A percentile compares a stretch with the other conserved stretches of the same genome.
Evolutionary conservation across 2,113 vertebrate genomes (phyloP).

Genomic region (Gorsachius goisagi): DNA sequence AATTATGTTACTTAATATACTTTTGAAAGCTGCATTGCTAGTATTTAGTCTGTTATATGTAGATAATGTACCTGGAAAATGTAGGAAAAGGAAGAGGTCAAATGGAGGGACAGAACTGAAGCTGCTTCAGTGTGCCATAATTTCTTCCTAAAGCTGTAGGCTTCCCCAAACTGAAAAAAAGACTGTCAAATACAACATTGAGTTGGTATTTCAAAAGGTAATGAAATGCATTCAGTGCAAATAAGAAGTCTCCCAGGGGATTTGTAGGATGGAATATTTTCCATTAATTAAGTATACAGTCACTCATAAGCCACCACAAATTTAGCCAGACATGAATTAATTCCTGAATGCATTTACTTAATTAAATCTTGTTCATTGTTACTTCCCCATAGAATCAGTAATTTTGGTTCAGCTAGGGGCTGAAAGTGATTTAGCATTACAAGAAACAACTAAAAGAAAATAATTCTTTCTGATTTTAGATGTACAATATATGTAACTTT

Average conservation of each 20-base stretch:
- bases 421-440: background rate
- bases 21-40: background rate
- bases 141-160: background rate
- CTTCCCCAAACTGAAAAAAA: background rate
- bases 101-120: background rate
- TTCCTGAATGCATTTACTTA: background rate
- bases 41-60: background rate
- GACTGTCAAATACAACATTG: background rate
- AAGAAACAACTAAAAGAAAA: background rate
- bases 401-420: background rate
- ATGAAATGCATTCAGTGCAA: background rate
- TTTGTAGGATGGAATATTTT: background rate
- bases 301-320: background rate
- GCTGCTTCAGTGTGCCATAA: background rate
- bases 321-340: background rate
- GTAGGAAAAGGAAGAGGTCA: background rate
- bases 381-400: background rate
- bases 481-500: background rate
- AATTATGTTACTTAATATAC: background rate
- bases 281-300: background rate
- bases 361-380: background rate
- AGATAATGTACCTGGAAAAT: background rate
- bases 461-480: background rate
- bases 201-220: background rate
- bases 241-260: background rate